These are phyloP conservation scores for Xiphophorus maculatus DNA, from an alignment of 2,113 vertebrate genomes.

Conservation along the genomic window DNA sequence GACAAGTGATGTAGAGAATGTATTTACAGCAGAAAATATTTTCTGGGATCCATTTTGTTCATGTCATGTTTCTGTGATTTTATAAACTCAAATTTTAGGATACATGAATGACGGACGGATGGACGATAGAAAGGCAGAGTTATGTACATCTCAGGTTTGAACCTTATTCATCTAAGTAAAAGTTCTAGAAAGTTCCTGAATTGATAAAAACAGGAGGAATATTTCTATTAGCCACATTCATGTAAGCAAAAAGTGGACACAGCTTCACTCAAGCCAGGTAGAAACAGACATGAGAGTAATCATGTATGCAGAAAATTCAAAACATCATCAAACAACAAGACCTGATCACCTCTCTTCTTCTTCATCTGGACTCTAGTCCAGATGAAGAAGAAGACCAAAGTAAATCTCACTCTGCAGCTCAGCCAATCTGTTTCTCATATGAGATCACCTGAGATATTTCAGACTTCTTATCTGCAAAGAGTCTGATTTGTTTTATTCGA, in stretches of 20 bases:
- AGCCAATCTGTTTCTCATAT: slow-evolving; percentile 49
- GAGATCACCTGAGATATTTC: slow-evolving; percentile 61
- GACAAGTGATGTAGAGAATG: too few species aligned
- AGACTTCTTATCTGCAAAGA: slow-evolving; percentile 52
- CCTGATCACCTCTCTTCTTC: background rate
- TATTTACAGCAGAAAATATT: too few species aligned
- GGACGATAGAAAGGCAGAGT: background rate
- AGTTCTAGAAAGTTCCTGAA: background rate
- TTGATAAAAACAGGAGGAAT: too few species aligned
- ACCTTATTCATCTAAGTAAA: background rate
- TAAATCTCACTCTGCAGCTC: slow-evolving; percentile 17
- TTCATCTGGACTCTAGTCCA: background rate
- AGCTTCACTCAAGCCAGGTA: too few species aligned
- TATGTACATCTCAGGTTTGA: background rate
- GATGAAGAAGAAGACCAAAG: background rate
- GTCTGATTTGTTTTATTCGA: slow-evolving; percentile 23
- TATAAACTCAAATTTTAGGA: too few species aligned
- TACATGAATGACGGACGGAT: background rate
- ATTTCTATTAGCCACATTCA: too few species aligned
- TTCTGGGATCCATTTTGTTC: too few species aligned
- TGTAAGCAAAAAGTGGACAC: too few species aligned
- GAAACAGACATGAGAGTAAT: background rate
- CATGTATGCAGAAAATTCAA: background rate
- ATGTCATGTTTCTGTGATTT: too few species aligned
- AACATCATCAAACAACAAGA: background rate